Conservation (phyloP, 1,140 invertebrate genomes). For the Drosophila cardini region DNA sequence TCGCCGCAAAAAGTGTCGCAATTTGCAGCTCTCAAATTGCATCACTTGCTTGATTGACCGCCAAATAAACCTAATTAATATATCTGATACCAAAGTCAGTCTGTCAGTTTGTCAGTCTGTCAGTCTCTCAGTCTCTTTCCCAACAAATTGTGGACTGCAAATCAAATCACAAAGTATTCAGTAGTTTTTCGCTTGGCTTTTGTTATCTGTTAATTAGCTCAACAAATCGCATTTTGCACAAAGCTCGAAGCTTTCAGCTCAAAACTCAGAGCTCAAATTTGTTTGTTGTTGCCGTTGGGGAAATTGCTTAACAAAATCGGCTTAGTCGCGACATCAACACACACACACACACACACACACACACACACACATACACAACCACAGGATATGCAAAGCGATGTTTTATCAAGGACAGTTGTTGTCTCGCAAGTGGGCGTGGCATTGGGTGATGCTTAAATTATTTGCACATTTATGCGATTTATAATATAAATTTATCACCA, state of each 20-base stretch:
- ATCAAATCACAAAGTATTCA: neutral
- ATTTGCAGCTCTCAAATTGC: too few relatives aligned
- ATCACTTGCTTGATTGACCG: too few relatives aligned
- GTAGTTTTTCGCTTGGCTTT: neutral
- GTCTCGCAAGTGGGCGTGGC: constrained; percentile 15
- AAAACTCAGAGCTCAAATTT: neutral
- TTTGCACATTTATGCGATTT: constrained; percentile 75
- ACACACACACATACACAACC: neutral
- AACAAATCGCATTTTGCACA: constrained; percentile 8
- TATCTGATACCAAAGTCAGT: too few relatives aligned
- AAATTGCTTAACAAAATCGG: constrained; percentile 34
- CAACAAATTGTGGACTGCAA: too few relatives aligned
- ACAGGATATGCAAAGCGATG: constrained; percentile 16
- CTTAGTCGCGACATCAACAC: constrained; percentile 32
- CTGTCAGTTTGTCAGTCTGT: too few relatives aligned
- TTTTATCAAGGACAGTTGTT: constrained; percentile 28
- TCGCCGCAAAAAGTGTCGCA: too few relatives aligned
- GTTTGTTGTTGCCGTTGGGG: constrained; percentile 14
- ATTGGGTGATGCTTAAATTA: constrained; percentile 58
- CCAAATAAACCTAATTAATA: too few relatives aligned
- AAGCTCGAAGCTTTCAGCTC: neutral
- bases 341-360: constrained; percentile 18
- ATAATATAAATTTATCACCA: constrained; percentile 66
- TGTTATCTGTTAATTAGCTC: constrained; percentile 36
- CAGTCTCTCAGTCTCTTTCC: too few relatives aligned